Evolutionary conservation across 2,888 invertebrate genomes (phyloP).

Genomic region (Nomada fucata): DNA sequence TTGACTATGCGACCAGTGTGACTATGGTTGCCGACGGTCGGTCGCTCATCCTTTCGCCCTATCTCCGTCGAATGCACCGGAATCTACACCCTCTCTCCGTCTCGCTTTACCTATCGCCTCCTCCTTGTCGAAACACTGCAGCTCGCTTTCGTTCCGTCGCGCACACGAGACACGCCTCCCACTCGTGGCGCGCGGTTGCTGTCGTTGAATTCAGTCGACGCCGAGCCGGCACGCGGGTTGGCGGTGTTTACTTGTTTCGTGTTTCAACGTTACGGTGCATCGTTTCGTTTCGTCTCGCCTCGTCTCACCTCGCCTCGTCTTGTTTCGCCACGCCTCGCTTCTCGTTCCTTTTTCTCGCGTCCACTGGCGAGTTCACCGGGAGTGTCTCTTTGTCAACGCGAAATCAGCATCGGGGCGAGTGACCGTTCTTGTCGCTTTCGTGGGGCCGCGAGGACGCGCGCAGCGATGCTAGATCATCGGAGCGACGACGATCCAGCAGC

Average conservation of each 20-base stretch:
- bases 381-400: slow-evolving; percentile 11
- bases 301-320: not conserved
- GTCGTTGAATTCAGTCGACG: slow-evolving; percentile 70
- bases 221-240: slow-evolving; percentile 74
- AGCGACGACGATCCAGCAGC: slow-evolving; percentile 48
- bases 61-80: slow-evolving; percentile 12
- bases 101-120: slow-evolving; percentile 15
- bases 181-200: slow-evolving; percentile 57
- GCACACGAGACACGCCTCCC: slow-evolving; percentile 62
- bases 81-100: not conserved
- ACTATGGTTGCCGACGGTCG: slow-evolving; percentile 42
- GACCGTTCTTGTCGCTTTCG: slow-evolving; percentile 1
- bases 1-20: slow-evolving; percentile 32
- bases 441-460: slow-evolving; percentile 29
- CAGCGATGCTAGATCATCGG: slow-evolving; percentile 56
- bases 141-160: slow-evolving; percentile 51
- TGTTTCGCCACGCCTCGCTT: slow-evolving; percentile 8
- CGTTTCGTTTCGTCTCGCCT: not conserved
- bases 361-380: slow-evolving; percentile 11
- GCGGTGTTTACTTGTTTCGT: slow-evolving; percentile 23
- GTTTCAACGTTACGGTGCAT: slow-evolving; percentile 2
- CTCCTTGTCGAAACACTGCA: not conserved
- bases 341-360: slow-evolving; percentile 2
- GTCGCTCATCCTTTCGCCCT: slow-evolving; percentile 38
- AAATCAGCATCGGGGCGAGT: not conserved